Base-by-base conservation (phyloP, 1,140 invertebrate species). In the Hyles euphorbiae region DNA sequence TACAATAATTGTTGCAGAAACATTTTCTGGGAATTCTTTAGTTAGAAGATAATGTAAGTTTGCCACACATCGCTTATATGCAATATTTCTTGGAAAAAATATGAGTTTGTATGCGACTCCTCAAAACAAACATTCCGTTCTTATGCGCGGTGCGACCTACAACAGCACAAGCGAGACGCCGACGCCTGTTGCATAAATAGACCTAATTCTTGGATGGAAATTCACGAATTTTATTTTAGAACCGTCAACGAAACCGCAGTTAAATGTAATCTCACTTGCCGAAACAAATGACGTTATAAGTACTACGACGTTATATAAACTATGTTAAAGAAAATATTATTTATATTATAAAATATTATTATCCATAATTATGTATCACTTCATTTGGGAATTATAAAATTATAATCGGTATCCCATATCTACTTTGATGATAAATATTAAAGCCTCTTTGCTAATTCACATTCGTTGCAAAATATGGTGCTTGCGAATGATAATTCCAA, bases 81-180 rank as follows among this genome's bases (percentile, higher is more conserved):
- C 66, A 72, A 72, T 61, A 70, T 60, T 82, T 80, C 79, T 69
- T 63, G 62, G 79, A 83, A 81, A 77, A 81, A 82, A 78, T 78
- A 83, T 66, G 76, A 74, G 70, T 77, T 81, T 82, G 79, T 83
- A 83, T 81, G 78, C 72, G 78, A 78, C 76, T 81, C 78, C 74
- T 78, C 71, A 76, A 83, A 80, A 81, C 79, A 83, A 85, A 82
- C 80, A 81, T 81, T 78, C 78, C 73, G 75, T 77, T 81, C 74
- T 76, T 76, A 79, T 79, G 81, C 68, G 69, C 70, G 74, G 54
- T 52, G 54, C 60, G 44, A 62, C 65, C 60, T 62, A 60, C 60
- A 59, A 81, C 81, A 81, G 72, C 71, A 76, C 72, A 76, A 73
- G 63, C 72, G 67, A 62, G 61, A 79, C 82, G 80, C 79, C 80